phyloP scores from a whole-genome alignment of 2,113 vertebrate genomes.

The Lepus timidus region DNA sequence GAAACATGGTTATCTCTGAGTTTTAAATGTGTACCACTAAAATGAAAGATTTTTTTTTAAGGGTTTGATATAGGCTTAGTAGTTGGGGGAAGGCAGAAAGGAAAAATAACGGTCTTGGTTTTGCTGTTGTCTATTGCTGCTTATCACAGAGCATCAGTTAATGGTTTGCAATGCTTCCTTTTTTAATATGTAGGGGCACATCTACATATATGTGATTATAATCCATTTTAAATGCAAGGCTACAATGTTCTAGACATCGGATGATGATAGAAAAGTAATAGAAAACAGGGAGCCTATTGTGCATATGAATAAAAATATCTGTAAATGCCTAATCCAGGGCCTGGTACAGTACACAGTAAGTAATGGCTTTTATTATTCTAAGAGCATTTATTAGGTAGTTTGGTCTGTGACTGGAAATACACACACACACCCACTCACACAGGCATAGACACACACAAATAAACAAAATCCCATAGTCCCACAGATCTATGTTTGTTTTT shows the following conservation, averaged over 20 bases:
- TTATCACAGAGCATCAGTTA: conserved; percentile 28
- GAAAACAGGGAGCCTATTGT: neutral
- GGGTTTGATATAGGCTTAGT: neutral
- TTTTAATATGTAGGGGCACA: neutral
- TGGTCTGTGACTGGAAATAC: neutral
- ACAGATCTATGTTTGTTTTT: neutral
- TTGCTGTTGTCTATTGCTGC: neutral
- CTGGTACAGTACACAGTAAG: neutral
- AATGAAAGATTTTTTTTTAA: neutral
- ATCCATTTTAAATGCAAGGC: conserved; percentile 6
- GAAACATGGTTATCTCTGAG: conserved; percentile 55
- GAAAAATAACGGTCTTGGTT: neutral
- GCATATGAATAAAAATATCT: neutral
- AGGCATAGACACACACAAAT: no score
- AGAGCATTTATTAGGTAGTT: neutral
- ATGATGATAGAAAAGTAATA: neutral
- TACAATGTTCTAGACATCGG: conserved; percentile 22
- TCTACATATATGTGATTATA: conserved; percentile 33
- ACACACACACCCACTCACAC: no score
- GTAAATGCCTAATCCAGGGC: neutral
- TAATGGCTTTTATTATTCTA: neutral
- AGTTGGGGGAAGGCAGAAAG: neutral
- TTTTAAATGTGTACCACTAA: conserved; percentile 51
- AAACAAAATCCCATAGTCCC: neutral
- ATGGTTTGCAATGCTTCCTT: neutral